A percentile compares a stretch with the other conserved stretches of the same genome.
Evolutionary conservation across 2,113 vertebrate genomes (phyloP).

Genomic region (Macheiramphus alcinus): DNA sequence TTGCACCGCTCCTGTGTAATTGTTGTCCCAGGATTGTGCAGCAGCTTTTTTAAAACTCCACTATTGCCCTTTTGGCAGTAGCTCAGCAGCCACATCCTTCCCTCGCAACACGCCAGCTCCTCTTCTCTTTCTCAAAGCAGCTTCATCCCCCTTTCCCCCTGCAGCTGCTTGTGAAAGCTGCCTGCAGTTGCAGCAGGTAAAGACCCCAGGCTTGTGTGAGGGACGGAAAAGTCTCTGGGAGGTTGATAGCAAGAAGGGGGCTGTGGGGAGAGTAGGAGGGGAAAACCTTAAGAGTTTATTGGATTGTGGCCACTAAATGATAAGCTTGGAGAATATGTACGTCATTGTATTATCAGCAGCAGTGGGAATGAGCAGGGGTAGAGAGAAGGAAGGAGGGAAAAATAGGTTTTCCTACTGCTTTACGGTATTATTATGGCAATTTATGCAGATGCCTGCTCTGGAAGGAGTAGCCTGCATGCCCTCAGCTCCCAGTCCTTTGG

Average conservation of each 20-base stretch:
- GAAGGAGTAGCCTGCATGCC: not conserved
- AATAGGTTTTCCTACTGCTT: not conserved
- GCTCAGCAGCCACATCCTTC: conserved; percentile 38
- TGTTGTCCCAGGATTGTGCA: not conserved
- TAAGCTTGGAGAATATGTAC: not conserved
- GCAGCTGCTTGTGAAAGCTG: not conserved
- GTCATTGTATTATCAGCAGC: not conserved
- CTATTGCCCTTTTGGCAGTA: conserved; percentile 1
- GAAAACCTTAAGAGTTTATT: not conserved
- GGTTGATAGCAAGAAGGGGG: not conserved
- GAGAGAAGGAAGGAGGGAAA: not conserved
- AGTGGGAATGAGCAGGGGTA: not conserved
- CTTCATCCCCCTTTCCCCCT: not conserved
- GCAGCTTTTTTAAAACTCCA: not conserved
- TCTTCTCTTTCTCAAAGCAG: not conserved
- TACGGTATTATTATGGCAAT: not conserved
- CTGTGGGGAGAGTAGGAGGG: not conserved
- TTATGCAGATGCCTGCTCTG: not conserved
- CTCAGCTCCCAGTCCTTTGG: not conserved
- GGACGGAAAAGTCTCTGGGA: not conserved
- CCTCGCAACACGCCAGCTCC: not conserved
- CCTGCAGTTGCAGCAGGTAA: not conserved
- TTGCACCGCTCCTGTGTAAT: not conserved
- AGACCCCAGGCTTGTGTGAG: not conserved
- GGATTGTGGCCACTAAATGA: not conserved